Evolutionary conservation across 2,797 vertebrate genomes (phyloP).

Genomic region (Phrynocephalus guinanensis): DNA sequence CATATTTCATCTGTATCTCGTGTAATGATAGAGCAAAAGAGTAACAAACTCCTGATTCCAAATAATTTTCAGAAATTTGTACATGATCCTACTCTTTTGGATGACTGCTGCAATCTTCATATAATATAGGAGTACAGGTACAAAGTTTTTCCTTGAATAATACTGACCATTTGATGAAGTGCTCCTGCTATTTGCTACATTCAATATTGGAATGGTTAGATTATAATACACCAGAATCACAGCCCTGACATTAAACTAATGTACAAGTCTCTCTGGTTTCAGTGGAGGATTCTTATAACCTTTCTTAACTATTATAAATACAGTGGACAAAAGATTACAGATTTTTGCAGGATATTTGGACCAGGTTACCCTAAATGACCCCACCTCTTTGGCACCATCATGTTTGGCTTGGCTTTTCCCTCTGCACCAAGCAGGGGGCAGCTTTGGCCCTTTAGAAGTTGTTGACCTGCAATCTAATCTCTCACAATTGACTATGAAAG

Average conservation of each 20-base stretch:
- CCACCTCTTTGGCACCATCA: not conserved
- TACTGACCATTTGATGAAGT: not conserved
- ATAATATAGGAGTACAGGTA: not conserved
- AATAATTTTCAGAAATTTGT: not conserved
- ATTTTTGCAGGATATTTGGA: not conserved
- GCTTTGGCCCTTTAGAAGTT: too few relatives aligned
- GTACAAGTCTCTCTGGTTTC: conserved; percentile 2
- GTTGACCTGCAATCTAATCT: too few relatives aligned
- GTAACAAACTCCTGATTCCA: not conserved
- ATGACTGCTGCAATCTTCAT: conserved; percentile 6
- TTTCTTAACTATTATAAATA: not conserved
- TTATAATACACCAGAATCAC: not conserved
- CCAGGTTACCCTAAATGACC: not conserved
- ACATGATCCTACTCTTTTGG: conserved; percentile 3
- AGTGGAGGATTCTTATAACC: not conserved
- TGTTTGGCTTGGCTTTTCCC: not conserved
- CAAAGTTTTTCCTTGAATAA: conserved; percentile 21
- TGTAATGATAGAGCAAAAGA: not conserved
- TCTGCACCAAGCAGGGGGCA: not conserved
- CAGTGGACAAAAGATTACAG: not conserved
- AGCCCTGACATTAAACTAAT: not conserved
- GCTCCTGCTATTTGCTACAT: not conserved
- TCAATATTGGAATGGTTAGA: not conserved
- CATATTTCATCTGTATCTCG: conserved; percentile 18
- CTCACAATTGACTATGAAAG: too few relatives aligned